phyloP scores from a whole-genome alignment of 2,797 vertebrate species.

The Pipistrellus nathusii region DNA sequence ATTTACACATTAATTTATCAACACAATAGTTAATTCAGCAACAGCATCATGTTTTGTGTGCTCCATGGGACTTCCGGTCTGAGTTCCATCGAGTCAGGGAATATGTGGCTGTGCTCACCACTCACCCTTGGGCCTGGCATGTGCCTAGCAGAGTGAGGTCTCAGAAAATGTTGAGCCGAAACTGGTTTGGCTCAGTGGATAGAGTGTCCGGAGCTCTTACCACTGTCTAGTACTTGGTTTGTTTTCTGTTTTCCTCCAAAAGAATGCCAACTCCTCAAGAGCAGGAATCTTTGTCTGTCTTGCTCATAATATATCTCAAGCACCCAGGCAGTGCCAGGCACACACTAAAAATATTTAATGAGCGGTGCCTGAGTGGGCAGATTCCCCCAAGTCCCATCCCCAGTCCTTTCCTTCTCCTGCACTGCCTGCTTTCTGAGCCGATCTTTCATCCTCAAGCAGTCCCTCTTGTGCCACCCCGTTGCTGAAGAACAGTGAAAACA shows the following conservation, averaged over 20 bases:
- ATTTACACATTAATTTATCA: conserved; percentile 28
- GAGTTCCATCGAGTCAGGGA: neutral
- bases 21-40: neutral
- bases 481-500: neutral
- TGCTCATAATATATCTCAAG: neutral
- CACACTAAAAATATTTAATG: neutral
- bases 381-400: too few relatives aligned
- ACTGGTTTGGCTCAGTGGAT: too few relatives aligned
- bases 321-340: neutral
- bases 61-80: neutral
- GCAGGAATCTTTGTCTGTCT: neutral
- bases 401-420: neutral
- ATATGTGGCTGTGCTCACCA: rapidly evolving
- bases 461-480: neutral
- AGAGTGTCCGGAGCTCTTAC: neutral
- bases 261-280: neutral
- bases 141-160: neutral
- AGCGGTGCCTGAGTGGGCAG: too few relatives aligned
- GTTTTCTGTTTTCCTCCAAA: neutral
- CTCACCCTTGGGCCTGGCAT: rapidly evolving
- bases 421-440: neutral
- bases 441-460: neutral
- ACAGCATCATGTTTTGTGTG: neutral
- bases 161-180: neutral
- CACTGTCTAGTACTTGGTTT: neutral